A percentile compares a stretch with the other conserved stretches of the same genome.
Evolutionary conservation across 2,797 vertebrate genomes (phyloP).

Genomic region (Gallinago stenura): DNA sequence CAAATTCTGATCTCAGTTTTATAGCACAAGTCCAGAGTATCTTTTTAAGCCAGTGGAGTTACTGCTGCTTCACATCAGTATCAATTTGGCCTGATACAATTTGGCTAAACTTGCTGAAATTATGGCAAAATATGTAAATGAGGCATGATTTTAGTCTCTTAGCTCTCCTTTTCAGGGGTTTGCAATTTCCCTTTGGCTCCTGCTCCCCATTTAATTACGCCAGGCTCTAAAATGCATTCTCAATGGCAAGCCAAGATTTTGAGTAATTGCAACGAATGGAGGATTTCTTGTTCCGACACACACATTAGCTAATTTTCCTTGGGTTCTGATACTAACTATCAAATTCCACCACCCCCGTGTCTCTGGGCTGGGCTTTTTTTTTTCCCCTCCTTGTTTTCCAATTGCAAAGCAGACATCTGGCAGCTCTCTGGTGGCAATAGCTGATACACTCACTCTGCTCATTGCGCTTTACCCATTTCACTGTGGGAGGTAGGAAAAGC

Average conservation of each 20-base stretch:
- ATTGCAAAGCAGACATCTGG: conserved; percentile 49
- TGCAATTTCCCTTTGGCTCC: conserved; percentile 47
- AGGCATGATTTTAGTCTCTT: not conserved
- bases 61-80: not conserved
- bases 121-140: conserved; percentile 36
- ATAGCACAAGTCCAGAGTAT: not conserved
- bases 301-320: conserved; percentile 60
- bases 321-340: conserved; percentile 58
- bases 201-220: conserved; percentile 5
- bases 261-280: conserved; percentile 47
- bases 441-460: not conserved
- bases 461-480: not conserved
- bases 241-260: conserved; percentile 58
- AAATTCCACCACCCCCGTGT: conserved; percentile 2
- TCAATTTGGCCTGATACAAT: not conserved
- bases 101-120: conserved; percentile 23
- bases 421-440: conserved; percentile 42
- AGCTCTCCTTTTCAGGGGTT: conserved; percentile 1
- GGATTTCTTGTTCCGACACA: conserved; percentile 60
- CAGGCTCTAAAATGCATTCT: conserved; percentile 40
- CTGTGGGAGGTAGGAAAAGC: conserved; percentile 44
- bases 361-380: not conserved
- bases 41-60: not conserved
- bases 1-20: not conserved
- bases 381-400: not conserved